Evolutionary conservation across 2,113 vertebrate genomes (phyloP).

Genomic region (Grammomys dolichurus): DNA sequence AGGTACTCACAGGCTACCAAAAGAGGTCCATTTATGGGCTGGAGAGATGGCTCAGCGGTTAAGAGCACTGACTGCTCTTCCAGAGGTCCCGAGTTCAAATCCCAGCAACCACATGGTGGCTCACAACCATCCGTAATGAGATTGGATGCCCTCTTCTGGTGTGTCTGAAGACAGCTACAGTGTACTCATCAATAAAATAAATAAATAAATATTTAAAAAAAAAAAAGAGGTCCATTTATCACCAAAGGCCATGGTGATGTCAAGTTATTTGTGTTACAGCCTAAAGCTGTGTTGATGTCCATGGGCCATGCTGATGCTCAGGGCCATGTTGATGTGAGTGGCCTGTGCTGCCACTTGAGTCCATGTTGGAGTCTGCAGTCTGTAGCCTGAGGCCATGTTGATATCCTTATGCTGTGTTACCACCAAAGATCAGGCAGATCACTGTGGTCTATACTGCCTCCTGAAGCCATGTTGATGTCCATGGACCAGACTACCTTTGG

Average conservation of each 20-base stretch:
- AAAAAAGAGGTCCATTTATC: background rate
- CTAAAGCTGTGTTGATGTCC: background rate
- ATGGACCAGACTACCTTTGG: background rate
- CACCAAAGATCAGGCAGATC: background rate
- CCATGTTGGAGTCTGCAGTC: background rate
- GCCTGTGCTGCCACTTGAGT: background rate
- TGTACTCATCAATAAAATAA: too few species aligned
- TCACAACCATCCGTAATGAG: too few species aligned
- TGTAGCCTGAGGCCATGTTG: background rate
- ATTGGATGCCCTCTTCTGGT: too few species aligned
- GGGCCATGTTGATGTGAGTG: background rate
- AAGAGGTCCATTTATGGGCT: background rate
- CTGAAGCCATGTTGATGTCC: background rate
- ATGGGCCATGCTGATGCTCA: background rate
- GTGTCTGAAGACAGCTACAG: too few species aligned
- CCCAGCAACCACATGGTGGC: too few species aligned
- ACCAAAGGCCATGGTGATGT: background rate
- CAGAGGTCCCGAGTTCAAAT: too few species aligned
- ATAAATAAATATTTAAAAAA: too few species aligned
- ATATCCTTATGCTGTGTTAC: background rate
- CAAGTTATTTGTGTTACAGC: background rate
- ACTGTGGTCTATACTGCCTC: background rate
- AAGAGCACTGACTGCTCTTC: too few species aligned
- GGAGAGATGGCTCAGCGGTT: too few species aligned
- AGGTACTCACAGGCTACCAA: background rate